Evolutionary conservation across 92 coral and sea anemone species (phyloP).

Genomic region (Zoanthus solanderi): DNA sequence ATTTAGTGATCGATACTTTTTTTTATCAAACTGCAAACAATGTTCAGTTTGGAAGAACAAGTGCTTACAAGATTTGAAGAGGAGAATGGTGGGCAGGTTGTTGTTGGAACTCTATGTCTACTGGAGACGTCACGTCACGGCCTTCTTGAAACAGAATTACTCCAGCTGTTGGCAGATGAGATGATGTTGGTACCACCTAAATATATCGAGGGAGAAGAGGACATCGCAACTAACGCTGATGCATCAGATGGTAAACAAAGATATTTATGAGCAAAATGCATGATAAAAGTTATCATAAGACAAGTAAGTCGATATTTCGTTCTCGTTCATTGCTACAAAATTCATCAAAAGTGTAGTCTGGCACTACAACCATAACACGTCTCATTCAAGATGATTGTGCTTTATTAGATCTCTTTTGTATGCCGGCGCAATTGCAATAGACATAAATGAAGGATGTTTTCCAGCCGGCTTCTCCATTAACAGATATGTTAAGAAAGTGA

Average conservation of each 20-base stretch:
- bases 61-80: conserved; percentile 91
- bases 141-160: conserved; percentile 91
- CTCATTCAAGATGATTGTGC: too few species aligned
- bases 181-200: conserved; percentile 80
- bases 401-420: too few species aligned
- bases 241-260: conserved; percentile 41
- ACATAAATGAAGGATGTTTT: too few species aligned
- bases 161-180: conserved; percentile 95
- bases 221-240: conserved; percentile 61
- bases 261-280: neutral
- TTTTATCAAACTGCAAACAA: neutral
- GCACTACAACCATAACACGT: too few species aligned
- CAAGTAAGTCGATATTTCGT: too few species aligned
- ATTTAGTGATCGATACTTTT: neutral
- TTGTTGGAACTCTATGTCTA: conserved; percentile 92
- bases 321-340: too few species aligned
- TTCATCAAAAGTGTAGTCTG: neutral
- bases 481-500: too few species aligned
- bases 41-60: conserved; percentile 94
- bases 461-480: too few species aligned
- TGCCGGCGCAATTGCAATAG: too few species aligned
- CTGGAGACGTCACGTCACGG: conserved; percentile 99
- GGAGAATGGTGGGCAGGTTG: conserved; percentile 96
- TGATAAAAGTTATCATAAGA: too few species aligned
- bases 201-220: conserved; percentile 85